These are phyloP conservation scores for Venusia cambrica DNA, from an alignment of 2,888 invertebrate species.

Conservation along the genomic window DNA sequence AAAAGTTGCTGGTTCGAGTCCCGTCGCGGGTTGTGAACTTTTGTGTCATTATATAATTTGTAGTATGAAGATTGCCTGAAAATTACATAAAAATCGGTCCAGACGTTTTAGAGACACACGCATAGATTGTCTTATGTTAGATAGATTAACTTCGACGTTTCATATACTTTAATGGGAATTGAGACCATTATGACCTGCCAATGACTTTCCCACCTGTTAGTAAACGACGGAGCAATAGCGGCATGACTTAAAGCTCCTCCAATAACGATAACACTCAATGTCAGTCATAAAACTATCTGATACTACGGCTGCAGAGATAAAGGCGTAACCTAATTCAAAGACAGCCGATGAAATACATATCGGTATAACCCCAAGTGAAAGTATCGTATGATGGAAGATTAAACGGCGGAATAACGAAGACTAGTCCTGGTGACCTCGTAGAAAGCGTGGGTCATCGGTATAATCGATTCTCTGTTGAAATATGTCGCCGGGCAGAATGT, in stretches of 20 bases:
- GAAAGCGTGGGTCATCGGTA: conserved; percentile 38
- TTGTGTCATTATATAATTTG: no score
- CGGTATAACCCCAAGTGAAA: conserved; percentile 30
- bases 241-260: conserved; percentile 3
- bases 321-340: conserved; percentile 16
- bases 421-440: conserved; percentile 32
- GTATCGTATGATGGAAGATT: conserved; percentile 31
- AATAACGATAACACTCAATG: conserved; percentile 6
- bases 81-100: no score
- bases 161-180: no score
- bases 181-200: conserved; percentile 1
- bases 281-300: conserved; percentile 4
- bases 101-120: no score
- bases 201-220: conserved; percentile 6
- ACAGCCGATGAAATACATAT: conserved; percentile 22
- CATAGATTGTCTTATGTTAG: no score
- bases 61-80: no score
- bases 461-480: conserved; percentile 53
- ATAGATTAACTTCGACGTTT: no score
- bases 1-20: no score
- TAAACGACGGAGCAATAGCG: conserved; percentile 1
- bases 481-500: conserved; percentile 45
- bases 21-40: no score
- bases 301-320: background rate
- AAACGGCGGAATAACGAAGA: conserved; percentile 31